Evolutionary conservation across 2,888 invertebrate species (phyloP).

Genomic region (Dione vanillae): DNA sequence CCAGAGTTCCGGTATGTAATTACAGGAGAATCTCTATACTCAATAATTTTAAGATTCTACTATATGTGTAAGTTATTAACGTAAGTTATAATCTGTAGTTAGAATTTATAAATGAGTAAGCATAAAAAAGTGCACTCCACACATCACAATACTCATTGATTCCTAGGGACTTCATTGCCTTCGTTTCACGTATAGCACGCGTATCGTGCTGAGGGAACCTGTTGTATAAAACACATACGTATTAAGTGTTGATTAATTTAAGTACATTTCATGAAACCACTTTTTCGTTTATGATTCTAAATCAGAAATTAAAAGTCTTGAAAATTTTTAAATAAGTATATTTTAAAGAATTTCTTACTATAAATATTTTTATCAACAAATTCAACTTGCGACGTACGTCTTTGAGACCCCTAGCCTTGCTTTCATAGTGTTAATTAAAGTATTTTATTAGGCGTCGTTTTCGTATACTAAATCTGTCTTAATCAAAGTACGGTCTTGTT

Average conservation of each 20-base stretch:
- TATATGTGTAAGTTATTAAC: not conserved
- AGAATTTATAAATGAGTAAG: not conserved
- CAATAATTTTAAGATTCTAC: not conserved
- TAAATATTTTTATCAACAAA: conserved; percentile 22
- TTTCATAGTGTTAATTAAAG: conserved; percentile 22
- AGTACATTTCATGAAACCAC: no score
- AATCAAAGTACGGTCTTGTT: not conserved
- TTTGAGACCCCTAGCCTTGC: conserved; percentile 7
- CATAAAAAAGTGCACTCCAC: not conserved
- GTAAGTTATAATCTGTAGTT: not conserved
- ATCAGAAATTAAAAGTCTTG: not conserved
- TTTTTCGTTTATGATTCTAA: not conserved
- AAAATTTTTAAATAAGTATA: not conserved
- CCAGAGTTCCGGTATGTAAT: conserved; percentile 2
- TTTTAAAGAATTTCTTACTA: conserved; percentile 5
- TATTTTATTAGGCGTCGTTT: conserved; percentile 22
- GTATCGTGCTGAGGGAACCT: no score
- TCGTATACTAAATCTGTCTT: conserved; percentile 15
- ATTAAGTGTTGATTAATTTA: no score
- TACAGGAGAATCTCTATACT: not conserved
- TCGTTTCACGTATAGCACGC: not conserved
- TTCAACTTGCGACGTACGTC: conserved; percentile 9
- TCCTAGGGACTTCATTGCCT: not conserved
- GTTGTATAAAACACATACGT: no score
- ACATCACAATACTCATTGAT: not conserved